phyloP scores from a whole-genome alignment of 2,797 vertebrate species.

The Eulemur mongoz region DNA sequence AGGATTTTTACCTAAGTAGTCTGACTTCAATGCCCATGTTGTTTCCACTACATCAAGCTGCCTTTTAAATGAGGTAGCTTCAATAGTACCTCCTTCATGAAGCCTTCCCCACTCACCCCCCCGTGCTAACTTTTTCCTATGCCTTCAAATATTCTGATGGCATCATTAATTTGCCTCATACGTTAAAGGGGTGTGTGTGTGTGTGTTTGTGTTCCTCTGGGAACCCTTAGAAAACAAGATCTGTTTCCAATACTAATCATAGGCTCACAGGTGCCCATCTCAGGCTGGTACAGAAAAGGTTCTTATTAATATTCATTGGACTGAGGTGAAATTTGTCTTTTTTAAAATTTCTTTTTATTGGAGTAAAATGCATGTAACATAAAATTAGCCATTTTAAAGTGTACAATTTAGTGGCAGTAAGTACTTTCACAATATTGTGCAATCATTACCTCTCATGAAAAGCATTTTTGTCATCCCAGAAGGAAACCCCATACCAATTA shows the following conservation, averaged over 20 bases:
- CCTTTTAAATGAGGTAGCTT: not conserved
- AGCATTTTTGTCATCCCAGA: not conserved
- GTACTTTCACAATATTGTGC: not conserved
- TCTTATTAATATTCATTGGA: not conserved
- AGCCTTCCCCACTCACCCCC: not conserved
- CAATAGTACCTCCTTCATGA: not conserved
- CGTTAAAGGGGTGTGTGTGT: not conserved
- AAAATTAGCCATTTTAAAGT: not conserved
- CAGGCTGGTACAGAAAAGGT: not conserved
- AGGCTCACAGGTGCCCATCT: not conserved
- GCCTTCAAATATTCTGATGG: not conserved
- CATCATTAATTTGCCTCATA: not conserved
- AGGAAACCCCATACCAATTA: not conserved
- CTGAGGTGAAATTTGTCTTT: not conserved
- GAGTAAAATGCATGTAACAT: not conserved
- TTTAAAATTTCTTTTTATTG: not conserved
- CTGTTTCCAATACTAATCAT: not conserved
- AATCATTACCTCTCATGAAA: not conserved
- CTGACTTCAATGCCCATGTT: not conserved
- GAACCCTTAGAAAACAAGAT: not conserved
- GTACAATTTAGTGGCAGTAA: not conserved
- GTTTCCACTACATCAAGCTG: not conserved
- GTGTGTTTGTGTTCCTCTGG: not conserved
- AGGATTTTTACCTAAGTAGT: not conserved
- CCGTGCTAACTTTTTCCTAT: not conserved